phyloP scores from a whole-genome alignment of 2,113 vertebrate genomes.

The mouse (Mus musculus) region DNA sequence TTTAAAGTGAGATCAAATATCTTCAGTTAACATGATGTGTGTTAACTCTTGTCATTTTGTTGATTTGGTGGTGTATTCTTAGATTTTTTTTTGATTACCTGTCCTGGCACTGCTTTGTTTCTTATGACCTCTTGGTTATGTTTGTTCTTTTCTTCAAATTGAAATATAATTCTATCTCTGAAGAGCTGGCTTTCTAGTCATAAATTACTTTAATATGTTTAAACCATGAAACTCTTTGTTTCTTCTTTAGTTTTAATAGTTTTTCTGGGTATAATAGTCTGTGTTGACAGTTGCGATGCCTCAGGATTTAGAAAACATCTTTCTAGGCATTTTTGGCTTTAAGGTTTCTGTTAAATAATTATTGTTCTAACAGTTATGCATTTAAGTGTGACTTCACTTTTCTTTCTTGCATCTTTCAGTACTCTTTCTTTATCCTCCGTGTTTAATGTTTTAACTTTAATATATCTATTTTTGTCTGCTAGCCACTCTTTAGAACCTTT shows the following conservation, averaged over 20 bases:
- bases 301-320: not conserved
- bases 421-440: not conserved
- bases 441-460: not conserved
- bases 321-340: not conserved
- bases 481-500: not conserved
- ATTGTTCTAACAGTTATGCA: not conserved
- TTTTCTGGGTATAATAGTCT: not conserved
- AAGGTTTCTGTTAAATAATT: not conserved
- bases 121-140: not conserved
- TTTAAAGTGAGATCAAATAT: not conserved
- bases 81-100: not conserved
- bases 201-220: not conserved
- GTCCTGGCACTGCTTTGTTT: not conserved
- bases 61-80: not conserved
- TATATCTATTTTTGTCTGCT: not conserved
- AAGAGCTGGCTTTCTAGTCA: not conserved
- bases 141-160: not conserved
- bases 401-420: not conserved
- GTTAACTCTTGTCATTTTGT: not conserved
- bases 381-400: not conserved
- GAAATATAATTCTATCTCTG: not conserved
- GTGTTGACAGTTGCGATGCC: not conserved
- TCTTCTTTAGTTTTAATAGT: not conserved
- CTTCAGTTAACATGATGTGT: not conserved
- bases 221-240: not conserved